These are phyloP conservation scores for Enteromius trimaculatus DNA, from an alignment of 2,797 vertebrate species.

Conservation along the genomic window DNA sequence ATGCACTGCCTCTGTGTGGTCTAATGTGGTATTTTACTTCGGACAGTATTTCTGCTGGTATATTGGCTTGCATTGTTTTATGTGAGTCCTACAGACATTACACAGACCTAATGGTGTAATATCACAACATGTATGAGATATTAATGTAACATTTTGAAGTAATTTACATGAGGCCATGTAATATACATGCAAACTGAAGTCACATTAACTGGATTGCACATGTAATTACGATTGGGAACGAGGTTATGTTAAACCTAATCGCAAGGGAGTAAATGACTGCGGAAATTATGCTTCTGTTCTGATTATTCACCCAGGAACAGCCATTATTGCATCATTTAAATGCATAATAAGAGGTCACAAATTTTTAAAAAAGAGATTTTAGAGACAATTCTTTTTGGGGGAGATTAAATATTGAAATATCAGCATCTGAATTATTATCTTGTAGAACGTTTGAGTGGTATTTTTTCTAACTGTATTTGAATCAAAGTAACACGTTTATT, in stretches of 20 bases:
- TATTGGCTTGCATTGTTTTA: no score
- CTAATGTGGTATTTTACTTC: slow-evolving; percentile 31
- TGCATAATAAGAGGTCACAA: not conserved
- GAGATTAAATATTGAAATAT: not conserved
- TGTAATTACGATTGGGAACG: not conserved
- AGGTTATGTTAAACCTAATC: slow-evolving; percentile 3
- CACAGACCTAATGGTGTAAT: not conserved
- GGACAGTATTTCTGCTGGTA: not conserved
- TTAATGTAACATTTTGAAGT: not conserved
- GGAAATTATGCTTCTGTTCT: not conserved
- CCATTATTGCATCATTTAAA: slow-evolving; percentile 7
- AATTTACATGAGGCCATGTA: slow-evolving; percentile 6
- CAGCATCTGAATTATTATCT: not conserved
- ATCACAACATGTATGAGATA: not conserved
- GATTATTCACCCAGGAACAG: not conserved
- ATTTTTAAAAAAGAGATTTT: not conserved
- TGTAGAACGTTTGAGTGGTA: not conserved
- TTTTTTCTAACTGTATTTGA: not conserved
- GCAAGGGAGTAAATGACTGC: not conserved
- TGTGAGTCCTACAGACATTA: not conserved
- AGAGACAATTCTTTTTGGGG: not conserved
- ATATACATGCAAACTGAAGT: slow-evolving; percentile 2
- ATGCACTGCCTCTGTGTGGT: slow-evolving; percentile 75
- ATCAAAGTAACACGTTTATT: slow-evolving; percentile 67
- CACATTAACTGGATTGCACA: not conserved